Evolutionary conservation across 2,888 invertebrate species (phyloP), one percentile per base, ranked within the genome.

Genomic region (Diplazon laetatorius): DNA sequence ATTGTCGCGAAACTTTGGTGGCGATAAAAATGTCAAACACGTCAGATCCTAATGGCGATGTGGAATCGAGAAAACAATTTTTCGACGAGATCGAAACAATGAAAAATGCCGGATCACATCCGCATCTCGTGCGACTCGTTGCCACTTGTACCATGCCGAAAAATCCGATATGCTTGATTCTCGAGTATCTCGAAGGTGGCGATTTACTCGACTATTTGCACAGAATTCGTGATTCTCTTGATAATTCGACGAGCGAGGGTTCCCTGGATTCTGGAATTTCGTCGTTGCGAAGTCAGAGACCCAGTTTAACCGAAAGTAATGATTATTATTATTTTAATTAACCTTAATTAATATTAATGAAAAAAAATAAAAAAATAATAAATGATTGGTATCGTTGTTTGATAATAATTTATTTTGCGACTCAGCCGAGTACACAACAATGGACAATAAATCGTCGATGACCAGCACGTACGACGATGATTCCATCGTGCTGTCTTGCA

Each of bases 101-200:
- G 89, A 97, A 96, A 89, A 93, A 93, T 80, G 95, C 96, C 0
- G 96, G 96, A 0, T 92, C 91, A 0, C 97, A 97, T 90, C 93
- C 94, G 14, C 95, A 97, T 90, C 94, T 97, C 65, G 96, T 97
- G 14, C 92, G 93, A 8, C 90, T 96, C 76, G 86, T 96, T 0
- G 97, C 95, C 0, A 97, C 96, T 84, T 96, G 96, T 85, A 95
- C 95, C 0, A 90, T 93, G 16, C 91, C 93, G 0, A 91, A 94
- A 22, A 85, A 82, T 46, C 96, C 97, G 0, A 93, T 94, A 59
- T 93, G 95, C 78, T 95, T 96, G 81, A 91, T 97, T 8, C 93
- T 97, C 91, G 97, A 97, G 87, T 96, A 95, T 86, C 95, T 96
- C 10, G 94, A 96, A 0, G 93, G 95, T 80, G 97, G 97, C 0